Evolutionary conservation across 2,888 invertebrate species (phyloP).

Genomic region (Parnassius apollo): DNA sequence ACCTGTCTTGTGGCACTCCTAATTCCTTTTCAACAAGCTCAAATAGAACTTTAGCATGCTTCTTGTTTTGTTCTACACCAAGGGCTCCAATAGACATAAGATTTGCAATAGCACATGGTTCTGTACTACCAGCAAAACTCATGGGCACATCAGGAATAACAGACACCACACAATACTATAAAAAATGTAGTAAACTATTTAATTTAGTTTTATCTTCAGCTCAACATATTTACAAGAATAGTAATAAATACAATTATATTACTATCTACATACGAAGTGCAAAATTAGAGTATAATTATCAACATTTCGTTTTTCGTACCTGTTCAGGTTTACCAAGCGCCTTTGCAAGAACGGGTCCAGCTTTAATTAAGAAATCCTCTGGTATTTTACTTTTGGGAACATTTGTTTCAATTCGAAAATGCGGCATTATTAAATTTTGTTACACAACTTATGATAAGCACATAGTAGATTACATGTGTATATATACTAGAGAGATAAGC

Average conservation of each 20-base stretch:
- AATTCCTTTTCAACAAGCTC: constrained; percentile 80
- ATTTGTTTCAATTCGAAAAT: constrained; percentile 83
- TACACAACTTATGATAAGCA: no score
- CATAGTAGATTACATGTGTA: no score
- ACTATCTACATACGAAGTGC: no score
- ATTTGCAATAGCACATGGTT: constrained; percentile 83
- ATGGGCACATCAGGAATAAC: constrained; percentile 82
- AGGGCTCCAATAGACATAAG: constrained; percentile 85
- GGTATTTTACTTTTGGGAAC: constrained; percentile 80
- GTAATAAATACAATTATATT: no score
- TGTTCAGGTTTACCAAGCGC: constrained; percentile 83
- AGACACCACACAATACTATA: constrained; percentile 83
- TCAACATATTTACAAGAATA: no score
- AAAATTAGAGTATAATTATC: background rate
- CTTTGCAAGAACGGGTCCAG: constrained; percentile 79
- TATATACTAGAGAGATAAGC: no score
- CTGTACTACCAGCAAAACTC: constrained; percentile 83
- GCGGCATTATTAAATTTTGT: constrained; percentile 72
- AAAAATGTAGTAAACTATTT: constrained; percentile 28
- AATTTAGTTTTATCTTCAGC: no score
- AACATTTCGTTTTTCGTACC: constrained; percentile 51
- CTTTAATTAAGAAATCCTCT: constrained; percentile 76
- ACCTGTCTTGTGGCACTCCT: constrained; percentile 82
- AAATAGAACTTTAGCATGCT: constrained; percentile 82
- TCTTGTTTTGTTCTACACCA: constrained; percentile 84